These are phyloP conservation scores for Argyresthia goedartella DNA, from an alignment of 2,888 invertebrate genomes.

Conservation along the genomic window DNA sequence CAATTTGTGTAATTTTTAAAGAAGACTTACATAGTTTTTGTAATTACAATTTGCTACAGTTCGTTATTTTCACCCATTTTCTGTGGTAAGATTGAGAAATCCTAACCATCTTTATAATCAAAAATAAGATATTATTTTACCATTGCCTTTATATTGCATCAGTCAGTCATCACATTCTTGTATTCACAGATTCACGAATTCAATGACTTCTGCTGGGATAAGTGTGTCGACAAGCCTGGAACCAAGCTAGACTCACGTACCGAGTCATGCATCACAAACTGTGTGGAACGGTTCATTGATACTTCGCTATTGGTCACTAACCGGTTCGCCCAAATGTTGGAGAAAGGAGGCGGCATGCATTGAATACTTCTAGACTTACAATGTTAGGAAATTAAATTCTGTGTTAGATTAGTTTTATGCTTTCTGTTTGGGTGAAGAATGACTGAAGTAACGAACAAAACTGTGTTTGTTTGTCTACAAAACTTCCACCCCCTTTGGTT, in stretches of 20 bases:
- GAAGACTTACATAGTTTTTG: neutral
- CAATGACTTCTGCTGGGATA: constrained; percentile 96
- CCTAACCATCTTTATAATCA: neutral
- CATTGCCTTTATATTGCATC: neutral
- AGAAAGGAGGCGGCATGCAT: constrained; percentile 77
- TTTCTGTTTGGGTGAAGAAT: neutral
- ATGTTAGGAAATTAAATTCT: neutral
- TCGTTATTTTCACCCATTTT: too few relatives aligned
- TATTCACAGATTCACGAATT: constrained; percentile 87
- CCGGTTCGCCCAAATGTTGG: constrained; percentile 88
- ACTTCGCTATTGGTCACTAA: constrained; percentile 90
- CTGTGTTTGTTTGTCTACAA: too few relatives aligned
- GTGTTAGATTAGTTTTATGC: neutral
- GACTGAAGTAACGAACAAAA: neutral
- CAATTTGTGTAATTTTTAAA: neutral
- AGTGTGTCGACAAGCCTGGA: constrained; percentile 92
- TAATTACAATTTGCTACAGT: too few relatives aligned
- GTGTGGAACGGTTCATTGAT: constrained; percentile 95
- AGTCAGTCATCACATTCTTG: neutral
- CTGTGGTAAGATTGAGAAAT: too few relatives aligned
- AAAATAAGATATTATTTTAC: neutral
- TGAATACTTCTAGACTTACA: constrained; percentile 17
- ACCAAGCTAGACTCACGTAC: constrained; percentile 89
- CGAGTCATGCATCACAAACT: constrained; percentile 91
- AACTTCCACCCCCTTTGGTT: too few relatives aligned